These are phyloP conservation scores for Triplophysa dalaica DNA, from an alignment of 2,113 vertebrate genomes.

Conservation along the genomic window DNA sequence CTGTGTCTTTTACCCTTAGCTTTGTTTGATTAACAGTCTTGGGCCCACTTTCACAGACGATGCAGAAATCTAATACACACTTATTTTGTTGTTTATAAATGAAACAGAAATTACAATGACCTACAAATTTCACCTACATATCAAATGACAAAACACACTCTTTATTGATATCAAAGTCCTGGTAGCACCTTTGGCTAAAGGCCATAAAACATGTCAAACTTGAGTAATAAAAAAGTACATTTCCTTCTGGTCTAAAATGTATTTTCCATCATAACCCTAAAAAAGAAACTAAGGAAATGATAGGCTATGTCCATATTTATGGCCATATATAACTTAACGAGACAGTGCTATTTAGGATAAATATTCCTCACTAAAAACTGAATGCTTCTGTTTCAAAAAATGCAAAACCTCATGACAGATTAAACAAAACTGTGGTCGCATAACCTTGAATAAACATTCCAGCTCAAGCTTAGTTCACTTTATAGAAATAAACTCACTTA, in stretches of 20 bases:
- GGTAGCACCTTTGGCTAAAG: not conserved
- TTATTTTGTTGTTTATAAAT: not conserved
- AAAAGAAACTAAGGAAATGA: not conserved
- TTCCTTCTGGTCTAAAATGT: not conserved
- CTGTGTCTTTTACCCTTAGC: too few relatives aligned
- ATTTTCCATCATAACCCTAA: too few relatives aligned
- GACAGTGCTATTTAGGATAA: not conserved
- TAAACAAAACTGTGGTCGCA: not conserved
- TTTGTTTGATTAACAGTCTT: too few relatives aligned
- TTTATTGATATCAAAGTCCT: slow-evolving; percentile 16
- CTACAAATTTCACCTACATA: not conserved
- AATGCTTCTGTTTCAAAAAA: not conserved
- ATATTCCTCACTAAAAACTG: not conserved
- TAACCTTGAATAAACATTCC: not conserved
- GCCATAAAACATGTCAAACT: slow-evolving; percentile 14
- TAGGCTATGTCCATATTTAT: not conserved
- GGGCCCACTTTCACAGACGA: too few relatives aligned
- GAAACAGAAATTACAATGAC: not conserved
- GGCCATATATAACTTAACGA: too few relatives aligned
- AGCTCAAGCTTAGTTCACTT: not conserved
- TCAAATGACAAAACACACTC: not conserved
- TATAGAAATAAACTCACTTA: not conserved
- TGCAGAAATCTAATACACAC: too few relatives aligned
- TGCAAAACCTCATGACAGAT: slow-evolving; percentile 9
- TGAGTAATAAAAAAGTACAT: not conserved